A percentile compares a stretch with the other conserved stretches of the same genome.
Evolutionary conservation across 2,113 vertebrate genomes (phyloP).

Genomic region (Indri indri): DNA sequence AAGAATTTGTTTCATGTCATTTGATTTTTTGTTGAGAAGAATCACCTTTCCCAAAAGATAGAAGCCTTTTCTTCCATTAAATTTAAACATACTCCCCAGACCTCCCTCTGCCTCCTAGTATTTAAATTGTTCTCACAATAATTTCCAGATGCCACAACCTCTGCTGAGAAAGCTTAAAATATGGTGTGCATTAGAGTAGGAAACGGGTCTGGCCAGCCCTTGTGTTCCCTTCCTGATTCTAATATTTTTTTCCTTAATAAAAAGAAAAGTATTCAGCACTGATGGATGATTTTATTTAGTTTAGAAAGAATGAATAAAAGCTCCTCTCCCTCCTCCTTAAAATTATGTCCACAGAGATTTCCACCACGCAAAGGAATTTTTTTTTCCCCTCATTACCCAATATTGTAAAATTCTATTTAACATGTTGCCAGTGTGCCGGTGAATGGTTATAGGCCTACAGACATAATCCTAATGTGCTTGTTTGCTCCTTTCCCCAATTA

Average conservation of each 20-base stretch:
- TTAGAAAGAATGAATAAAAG: constrained; percentile 35
- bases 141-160: background rate
- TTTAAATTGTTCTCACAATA: constrained; percentile 17
- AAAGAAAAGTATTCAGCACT: constrained; percentile 43
- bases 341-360: constrained; percentile 46
- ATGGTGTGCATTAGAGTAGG: accelerated
- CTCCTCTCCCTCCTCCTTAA: background rate
- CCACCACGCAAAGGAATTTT: background rate
- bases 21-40: background rate
- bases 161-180: background rate
- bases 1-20: background rate
- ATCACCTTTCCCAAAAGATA: background rate
- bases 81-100: background rate
- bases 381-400: background rate
- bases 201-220: background rate
- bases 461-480: constrained; percentile 51
- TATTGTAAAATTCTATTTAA: constrained; percentile 54
- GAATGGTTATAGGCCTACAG: constrained; percentile 46
- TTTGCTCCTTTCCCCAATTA: constrained; percentile 70
- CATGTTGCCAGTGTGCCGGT: background rate
- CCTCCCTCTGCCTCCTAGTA: background rate
- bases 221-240: background rate
- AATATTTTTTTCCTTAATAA: constrained; percentile 20
- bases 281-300: constrained; percentile 52
- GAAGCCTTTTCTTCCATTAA: background rate